A percentile compares a stretch with the other conserved stretches of the same genome.
phyloP scores from a whole-genome alignment of 2,113 vertebrate species.

The Heloderma charlesbogerti region DNA sequence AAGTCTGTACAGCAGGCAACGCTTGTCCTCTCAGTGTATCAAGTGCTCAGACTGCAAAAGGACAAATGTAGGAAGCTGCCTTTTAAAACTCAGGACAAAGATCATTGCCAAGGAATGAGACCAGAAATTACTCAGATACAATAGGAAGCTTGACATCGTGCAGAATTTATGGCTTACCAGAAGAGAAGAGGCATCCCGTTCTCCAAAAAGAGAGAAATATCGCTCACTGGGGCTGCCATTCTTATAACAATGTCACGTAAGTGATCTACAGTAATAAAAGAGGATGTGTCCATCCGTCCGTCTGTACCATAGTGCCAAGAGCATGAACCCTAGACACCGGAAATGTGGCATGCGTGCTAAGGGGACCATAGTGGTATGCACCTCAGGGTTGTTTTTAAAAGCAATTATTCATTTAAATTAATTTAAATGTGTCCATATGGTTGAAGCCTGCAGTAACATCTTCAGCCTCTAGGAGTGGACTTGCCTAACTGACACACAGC shows the following conservation, averaged over 20 bases:
- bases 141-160: constrained; percentile 54
- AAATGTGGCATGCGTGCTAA: no score
- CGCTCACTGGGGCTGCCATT: constrained; percentile 14
- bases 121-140: constrained; percentile 56
- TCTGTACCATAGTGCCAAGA: no score
- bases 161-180: constrained; percentile 60
- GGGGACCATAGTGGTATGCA: no score
- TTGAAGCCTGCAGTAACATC: no score
- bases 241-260: constrained; percentile 36
- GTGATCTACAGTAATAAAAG: neutral
- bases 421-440: no score
- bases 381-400: no score
- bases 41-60: constrained; percentile 45
- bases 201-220: constrained; percentile 36
- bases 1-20: constrained; percentile 49
- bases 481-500: no score
- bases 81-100: constrained; percentile 33
- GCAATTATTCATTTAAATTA: no score
- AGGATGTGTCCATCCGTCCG: neutral
- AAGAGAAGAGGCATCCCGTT: constrained; percentile 47
- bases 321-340: no score
- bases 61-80: constrained; percentile 49
- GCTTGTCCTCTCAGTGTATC: neutral
- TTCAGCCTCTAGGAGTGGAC: no score
- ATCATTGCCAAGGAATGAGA: constrained; percentile 65